Percentiles rank a stretch among this genome's conserved stretches.
These are phyloP conservation scores for Leptinotarsa lineolata DNA, from an alignment of 1,140 invertebrate species.

Conservation along the genomic window DNA sequence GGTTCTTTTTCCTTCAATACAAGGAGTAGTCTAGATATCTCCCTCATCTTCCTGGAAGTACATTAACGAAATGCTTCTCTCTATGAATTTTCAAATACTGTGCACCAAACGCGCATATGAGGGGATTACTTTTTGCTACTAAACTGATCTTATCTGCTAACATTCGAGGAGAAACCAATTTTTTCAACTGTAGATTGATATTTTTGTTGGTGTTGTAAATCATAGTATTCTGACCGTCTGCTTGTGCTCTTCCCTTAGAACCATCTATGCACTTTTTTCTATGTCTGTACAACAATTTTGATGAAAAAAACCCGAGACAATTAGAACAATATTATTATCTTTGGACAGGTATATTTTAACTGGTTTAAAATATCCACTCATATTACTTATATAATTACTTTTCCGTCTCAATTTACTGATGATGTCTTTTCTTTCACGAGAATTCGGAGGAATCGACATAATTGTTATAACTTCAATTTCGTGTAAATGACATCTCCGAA, in stretches of 20 bases:
- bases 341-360: not conserved
- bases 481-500: too few species aligned
- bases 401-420: constrained; percentile 19
- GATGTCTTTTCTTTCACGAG: too few species aligned
- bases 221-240: not conserved
- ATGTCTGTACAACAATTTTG: constrained; percentile 23
- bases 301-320: constrained; percentile 5
- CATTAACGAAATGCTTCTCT: not conserved
- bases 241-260: constrained; percentile 16
- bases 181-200: constrained; percentile 16
- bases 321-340: not conserved
- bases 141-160: too few species aligned
- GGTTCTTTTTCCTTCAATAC: too few species aligned
- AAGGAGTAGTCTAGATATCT: too few species aligned
- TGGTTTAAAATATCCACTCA: constrained; percentile 7
- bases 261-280: constrained; percentile 36
- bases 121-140: too few species aligned
- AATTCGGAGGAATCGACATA: too few species aligned
- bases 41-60: too few species aligned
- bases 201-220: constrained; percentile 2
- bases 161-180: constrained; percentile 11
- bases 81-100: not conserved
- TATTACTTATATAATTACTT: constrained; percentile 25
- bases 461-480: too few species aligned
- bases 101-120: too few species aligned